Conservation (phyloP, 2,113 vertebrate genomes). For the Thalassarche chlororhynchos region DNA sequence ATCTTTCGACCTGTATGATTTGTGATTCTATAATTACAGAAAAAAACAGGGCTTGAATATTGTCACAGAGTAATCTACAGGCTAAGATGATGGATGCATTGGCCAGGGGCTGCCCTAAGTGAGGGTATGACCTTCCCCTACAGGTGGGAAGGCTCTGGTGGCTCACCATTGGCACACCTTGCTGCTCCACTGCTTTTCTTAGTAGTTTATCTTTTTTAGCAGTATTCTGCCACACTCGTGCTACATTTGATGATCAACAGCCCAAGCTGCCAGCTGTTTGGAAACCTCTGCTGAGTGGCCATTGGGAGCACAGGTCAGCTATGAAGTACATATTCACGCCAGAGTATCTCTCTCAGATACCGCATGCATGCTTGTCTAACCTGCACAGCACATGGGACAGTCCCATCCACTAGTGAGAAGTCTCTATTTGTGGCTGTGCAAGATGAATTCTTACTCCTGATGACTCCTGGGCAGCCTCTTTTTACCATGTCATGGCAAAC, state of each 20-base stretch:
- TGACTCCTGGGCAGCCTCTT: neutral
- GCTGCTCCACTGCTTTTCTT: neutral
- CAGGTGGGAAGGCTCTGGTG: neutral
- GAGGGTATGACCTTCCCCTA: neutral
- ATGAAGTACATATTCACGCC: neutral
- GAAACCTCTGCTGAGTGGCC: neutral
- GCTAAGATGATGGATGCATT: neutral
- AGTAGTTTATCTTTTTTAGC: neutral
- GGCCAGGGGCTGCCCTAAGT: neutral
- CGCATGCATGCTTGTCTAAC: fast-evolving
- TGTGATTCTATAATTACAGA: neutral
- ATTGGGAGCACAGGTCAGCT: neutral
- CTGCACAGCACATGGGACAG: neutral
- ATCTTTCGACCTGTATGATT: neutral
- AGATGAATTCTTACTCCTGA: neutral
- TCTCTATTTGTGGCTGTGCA: neutral
- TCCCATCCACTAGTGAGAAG: neutral
- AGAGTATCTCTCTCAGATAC: neutral
- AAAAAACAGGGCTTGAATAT: neutral
- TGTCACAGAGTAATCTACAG: neutral
- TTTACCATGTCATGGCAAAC: neutral
- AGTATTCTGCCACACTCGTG: neutral
- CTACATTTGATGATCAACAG: neutral
- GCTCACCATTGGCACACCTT: neutral
- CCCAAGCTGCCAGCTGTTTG: neutral